Conservation (phyloP, 2,888 invertebrate species). For the Drosophila ezoana region DNA sequence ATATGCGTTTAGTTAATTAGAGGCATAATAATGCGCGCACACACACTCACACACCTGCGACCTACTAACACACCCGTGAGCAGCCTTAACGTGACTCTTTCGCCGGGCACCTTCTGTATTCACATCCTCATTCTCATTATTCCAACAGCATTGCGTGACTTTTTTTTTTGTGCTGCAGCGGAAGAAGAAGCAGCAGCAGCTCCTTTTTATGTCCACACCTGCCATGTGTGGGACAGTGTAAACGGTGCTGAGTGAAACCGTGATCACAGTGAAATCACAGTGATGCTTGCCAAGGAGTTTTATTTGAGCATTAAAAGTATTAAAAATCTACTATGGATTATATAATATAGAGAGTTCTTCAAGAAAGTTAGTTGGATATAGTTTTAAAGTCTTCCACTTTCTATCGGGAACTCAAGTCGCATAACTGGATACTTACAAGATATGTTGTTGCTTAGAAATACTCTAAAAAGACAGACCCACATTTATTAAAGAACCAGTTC, state of each 20-base stretch:
- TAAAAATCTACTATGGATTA: too few relatives aligned
- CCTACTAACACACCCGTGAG: conserved; percentile 43
- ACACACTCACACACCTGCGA: conserved; percentile 48
- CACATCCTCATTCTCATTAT: conserved; percentile 36
- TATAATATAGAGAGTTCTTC: too few relatives aligned
- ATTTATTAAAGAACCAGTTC: too few relatives aligned
- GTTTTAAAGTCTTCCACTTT: too few relatives aligned
- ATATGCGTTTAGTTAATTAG: conserved; percentile 70
- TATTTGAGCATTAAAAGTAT: not conserved
- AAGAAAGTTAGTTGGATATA: too few relatives aligned
- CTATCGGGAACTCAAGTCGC: too few relatives aligned
- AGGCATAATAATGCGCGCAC: conserved; percentile 63
- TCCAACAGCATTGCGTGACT: conserved; percentile 25
- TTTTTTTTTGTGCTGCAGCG: conserved; percentile 21
- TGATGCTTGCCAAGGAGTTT: not conserved
- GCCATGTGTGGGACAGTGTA: not conserved
- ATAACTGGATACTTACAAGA: too few relatives aligned
- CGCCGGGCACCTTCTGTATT: conserved; percentile 7
- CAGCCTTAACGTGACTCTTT: conserved; percentile 33
- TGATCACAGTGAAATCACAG: conserved; percentile 18
- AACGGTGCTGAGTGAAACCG: conserved; percentile 25
- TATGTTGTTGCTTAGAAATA: too few relatives aligned
- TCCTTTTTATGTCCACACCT: conserved; percentile 45
- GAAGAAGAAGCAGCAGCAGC: conserved; percentile 18
- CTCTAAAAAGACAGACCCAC: too few relatives aligned